Conservation (phyloP, 2,113 vertebrate genomes). For the Callopanchax toddi region DNA sequence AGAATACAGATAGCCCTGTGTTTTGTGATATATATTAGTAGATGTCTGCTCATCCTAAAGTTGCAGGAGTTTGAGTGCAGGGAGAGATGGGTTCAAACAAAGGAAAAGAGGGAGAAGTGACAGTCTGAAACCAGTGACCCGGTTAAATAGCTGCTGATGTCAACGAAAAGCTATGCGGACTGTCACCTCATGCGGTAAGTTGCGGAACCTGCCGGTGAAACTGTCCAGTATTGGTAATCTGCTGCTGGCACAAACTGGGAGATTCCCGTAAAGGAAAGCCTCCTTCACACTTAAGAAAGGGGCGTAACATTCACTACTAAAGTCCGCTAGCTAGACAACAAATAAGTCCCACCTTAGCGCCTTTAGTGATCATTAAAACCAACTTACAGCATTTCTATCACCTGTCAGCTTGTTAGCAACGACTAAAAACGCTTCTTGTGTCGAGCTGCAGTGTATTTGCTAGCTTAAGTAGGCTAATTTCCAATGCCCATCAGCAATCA, state of each 20-base stretch:
- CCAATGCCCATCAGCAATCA: slow-evolving; percentile 35
- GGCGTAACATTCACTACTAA: slow-evolving; percentile 37
- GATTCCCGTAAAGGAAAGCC: slow-evolving; percentile 57
- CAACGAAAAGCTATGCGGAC: slow-evolving; percentile 80
- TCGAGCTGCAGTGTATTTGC: slow-evolving; percentile 41
- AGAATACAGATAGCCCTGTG: too few relatives aligned
- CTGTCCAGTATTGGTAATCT: slow-evolving; percentile 66
- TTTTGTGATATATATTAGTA: too few relatives aligned
- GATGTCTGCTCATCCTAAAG: too few relatives aligned
- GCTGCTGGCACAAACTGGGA: slow-evolving; percentile 28
- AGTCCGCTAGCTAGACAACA: slow-evolving; percentile 39
- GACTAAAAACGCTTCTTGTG: slow-evolving; percentile 7
- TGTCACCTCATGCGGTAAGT: slow-evolving; percentile 22
- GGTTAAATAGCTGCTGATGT: slow-evolving; percentile 69
- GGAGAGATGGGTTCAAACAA: too few relatives aligned
- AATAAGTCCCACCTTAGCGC: not conserved
- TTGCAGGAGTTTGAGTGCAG: too few relatives aligned
- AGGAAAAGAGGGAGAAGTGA: slow-evolving; percentile 8
- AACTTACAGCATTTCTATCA: not conserved
- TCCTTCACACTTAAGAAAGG: not conserved
- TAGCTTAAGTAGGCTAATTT: slow-evolving; percentile 70
- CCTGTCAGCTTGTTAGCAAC: not conserved
- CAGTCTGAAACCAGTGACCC: slow-evolving; percentile 42
- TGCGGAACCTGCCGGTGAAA: slow-evolving; percentile 70
- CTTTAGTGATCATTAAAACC: not conserved